A percentile compares a stretch with the other conserved stretches of the same genome.
Conservation (phyloP, 2,888 invertebrate species). For the Drosophila tripunctata region DNA sequence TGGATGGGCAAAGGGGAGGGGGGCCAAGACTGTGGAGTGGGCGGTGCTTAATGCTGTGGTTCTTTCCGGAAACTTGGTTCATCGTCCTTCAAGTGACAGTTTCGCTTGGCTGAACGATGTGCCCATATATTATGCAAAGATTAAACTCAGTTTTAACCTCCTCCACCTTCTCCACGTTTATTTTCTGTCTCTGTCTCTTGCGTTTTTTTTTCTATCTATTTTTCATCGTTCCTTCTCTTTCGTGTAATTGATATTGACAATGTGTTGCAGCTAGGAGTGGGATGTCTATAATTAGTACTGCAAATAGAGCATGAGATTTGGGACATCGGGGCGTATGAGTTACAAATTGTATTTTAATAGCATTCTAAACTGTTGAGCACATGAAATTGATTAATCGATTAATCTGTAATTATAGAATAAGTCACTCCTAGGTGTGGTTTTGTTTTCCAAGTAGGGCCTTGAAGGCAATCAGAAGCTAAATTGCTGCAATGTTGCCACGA, state of each 20-base stretch:
- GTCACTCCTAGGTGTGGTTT: background rate
- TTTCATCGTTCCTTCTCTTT: background rate
- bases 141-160: conserved; percentile 30
- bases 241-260: conserved; percentile 61
- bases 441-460: background rate
- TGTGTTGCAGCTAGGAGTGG: background rate
- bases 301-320: conserved; percentile 42
- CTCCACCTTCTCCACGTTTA: background rate
- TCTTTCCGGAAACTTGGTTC: conserved; percentile 2
- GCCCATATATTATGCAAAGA: conserved; percentile 41
- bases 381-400: background rate
- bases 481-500: background rate
- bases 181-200: background rate
- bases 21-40: background rate
- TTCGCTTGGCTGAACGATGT: conserved; percentile 48
- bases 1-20: background rate
- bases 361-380: background rate
- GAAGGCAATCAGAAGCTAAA: no score
- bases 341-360: conserved; percentile 2
- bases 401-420: background rate
- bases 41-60: background rate
- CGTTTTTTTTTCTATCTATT: no score
- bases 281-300: conserved; percentile 45
- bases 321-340: conserved; percentile 26
- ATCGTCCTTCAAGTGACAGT: conserved; percentile 45